These are phyloP conservation scores for Ascaphus truei DNA, from an alignment of 2,113 vertebrate species.

Conservation along the genomic window DNA sequence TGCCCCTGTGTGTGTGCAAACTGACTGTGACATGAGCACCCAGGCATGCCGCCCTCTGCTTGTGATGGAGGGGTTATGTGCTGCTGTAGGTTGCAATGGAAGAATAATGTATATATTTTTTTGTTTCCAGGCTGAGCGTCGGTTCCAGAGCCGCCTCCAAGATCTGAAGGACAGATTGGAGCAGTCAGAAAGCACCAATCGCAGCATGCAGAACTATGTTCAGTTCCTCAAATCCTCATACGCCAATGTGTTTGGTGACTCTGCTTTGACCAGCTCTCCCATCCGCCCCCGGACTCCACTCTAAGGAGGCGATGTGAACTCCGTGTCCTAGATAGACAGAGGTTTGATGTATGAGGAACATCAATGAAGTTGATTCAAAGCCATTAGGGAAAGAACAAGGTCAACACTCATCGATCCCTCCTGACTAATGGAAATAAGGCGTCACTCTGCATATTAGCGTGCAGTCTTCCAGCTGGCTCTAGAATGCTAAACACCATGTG, in stretches of 20 bases:
- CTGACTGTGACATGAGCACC: neutral
- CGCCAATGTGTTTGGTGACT: constrained; percentile 80
- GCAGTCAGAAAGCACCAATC: constrained; percentile 88
- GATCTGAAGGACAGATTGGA: constrained; percentile 86
- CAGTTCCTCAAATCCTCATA: constrained; percentile 94
- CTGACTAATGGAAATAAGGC: too few relatives aligned
- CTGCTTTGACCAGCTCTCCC: constrained; percentile 64
- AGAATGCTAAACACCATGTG: too few relatives aligned
- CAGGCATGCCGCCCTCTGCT: too few relatives aligned
- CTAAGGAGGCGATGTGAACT: constrained; percentile 25
- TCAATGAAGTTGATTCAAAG: constrained; percentile 34
- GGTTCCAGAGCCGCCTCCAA: constrained; percentile 78
- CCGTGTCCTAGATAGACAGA: constrained; percentile 15
- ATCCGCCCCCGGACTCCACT: constrained; percentile 63
- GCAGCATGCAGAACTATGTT: constrained; percentile 91
- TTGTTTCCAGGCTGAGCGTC: constrained; percentile 66
- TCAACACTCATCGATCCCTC: too few relatives aligned
- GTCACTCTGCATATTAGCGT: too few relatives aligned
- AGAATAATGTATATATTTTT: neutral
- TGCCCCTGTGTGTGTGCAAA: neutral
- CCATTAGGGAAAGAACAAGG: too few relatives aligned
- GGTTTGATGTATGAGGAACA: neutral
- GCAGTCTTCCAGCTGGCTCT: too few relatives aligned
- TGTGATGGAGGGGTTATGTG: too few relatives aligned
- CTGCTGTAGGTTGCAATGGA: too few relatives aligned